Evolutionary conservation across 2,113 vertebrate genomes (phyloP).

Genomic region (Oncorhynchus clarkii): DNA sequence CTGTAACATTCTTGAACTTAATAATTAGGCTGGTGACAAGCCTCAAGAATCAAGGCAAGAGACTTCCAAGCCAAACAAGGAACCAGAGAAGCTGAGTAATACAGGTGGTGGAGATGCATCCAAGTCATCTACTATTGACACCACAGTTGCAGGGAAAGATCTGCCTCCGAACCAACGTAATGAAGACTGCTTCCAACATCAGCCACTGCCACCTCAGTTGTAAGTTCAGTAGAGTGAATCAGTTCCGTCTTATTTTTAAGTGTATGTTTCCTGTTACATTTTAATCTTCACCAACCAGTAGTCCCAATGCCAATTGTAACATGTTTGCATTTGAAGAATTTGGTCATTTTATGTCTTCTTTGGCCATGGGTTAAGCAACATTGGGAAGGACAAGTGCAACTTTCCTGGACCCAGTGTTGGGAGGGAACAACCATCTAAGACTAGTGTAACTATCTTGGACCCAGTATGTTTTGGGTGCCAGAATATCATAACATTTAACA

Average conservation of each 20-base stretch:
- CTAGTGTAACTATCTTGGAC: no score
- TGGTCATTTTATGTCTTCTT: no score
- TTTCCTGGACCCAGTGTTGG: no score
- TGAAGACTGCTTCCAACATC: neutral
- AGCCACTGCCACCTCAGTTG: neutral
- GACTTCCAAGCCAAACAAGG: neutral
- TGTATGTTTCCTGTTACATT: neutral
- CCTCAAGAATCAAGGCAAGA: neutral
- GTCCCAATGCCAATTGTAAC: neutral
- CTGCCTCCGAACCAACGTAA: neutral
- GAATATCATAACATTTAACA: neutral
- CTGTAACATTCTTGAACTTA: fast-evolving
- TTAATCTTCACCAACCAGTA: neutral
- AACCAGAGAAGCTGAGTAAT: neutral
- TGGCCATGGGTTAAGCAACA: neutral
- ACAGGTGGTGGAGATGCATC: fast-evolving
- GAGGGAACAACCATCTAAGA: no score
- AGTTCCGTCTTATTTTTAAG: neutral
- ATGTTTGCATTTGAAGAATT: no score
- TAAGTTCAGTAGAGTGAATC: slow-evolving; percentile 3
- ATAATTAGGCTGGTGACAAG: slow-evolving; percentile 7
- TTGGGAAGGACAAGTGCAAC: no score
- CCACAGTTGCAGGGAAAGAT: neutral
- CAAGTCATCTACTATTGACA: fast-evolving
- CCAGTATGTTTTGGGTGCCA: neutral